Evolutionary conservation across 2,888 invertebrate species (phyloP).

Genomic region (Mesodorylaimus sp.): DNA sequence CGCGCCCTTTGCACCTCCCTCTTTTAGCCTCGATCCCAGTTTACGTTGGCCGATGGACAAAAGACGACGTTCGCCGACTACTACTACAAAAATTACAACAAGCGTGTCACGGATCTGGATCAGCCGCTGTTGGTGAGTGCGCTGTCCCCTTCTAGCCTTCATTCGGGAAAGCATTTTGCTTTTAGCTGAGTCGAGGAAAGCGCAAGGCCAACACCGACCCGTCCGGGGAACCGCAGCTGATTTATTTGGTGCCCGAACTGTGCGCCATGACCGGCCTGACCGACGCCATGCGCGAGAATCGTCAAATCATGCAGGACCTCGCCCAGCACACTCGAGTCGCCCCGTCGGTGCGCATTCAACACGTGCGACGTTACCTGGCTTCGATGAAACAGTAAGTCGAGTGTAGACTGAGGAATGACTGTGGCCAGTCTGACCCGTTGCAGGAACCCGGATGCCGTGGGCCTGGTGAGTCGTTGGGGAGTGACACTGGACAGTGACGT

Average conservation of each 20-base stretch:
- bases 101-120: slow-evolving; percentile 49
- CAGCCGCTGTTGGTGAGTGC: slow-evolving; percentile 30
- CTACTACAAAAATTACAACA: slow-evolving; percentile 54
- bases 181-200: neutral
- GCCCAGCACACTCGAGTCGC: slow-evolving; percentile 55
- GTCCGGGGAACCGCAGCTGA: slow-evolving; percentile 17
- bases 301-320: slow-evolving; percentile 50
- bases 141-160: neutral
- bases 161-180: neutral
- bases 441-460: slow-evolving; percentile 44
- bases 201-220: neutral
- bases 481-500: slow-evolving; percentile 36
- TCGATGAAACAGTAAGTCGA: slow-evolving; percentile 14
- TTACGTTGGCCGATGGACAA: slow-evolving; percentile 35
- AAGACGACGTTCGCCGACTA: slow-evolving; percentile 44
- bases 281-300: slow-evolving; percentile 60
- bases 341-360: slow-evolving; percentile 51
- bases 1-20: neutral
- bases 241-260: slow-evolving; percentile 61
- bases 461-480: slow-evolving; percentile 61
- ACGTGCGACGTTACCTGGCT: slow-evolving; percentile 45
- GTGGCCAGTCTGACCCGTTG: neutral
- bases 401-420: neutral
- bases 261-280: slow-evolving; percentile 71
- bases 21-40: slow-evolving; percentile 38